Conservation (phyloP, 1,140 invertebrate genomes). For the Periplaneta americana region DNA sequence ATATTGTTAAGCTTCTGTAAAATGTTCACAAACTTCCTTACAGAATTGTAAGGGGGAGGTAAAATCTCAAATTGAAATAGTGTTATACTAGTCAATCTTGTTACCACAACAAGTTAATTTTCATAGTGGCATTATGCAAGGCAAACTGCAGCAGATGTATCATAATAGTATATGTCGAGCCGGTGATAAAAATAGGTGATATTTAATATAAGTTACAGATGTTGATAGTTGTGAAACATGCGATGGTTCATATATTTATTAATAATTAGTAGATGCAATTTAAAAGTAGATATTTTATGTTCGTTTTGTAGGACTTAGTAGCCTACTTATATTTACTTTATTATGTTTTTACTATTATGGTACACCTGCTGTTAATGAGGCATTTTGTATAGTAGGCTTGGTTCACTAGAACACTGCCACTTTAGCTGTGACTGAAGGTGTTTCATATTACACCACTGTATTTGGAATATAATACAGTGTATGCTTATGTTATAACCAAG, state of each 20-base stretch:
- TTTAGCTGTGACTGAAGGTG: background rate
- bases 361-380: background rate
- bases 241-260: background rate
- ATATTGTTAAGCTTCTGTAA: background rate
- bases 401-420: background rate
- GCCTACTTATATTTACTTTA: background rate
- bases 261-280: background rate
- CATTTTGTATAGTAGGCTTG: background rate
- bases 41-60: background rate
- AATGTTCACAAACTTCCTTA: background rate
- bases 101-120: background rate
- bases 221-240: background rate
- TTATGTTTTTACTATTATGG: background rate
- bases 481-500: background rate
- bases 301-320: background rate
- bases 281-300: background rate
- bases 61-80: background rate
- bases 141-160: background rate
- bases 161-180: too few relatives aligned
- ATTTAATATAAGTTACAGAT: background rate
- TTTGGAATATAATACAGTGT: too few relatives aligned
- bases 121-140: background rate
- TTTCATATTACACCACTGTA: too few relatives aligned
- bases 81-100: constrained; percentile 6
- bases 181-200: background rate